These are phyloP conservation scores for Tridacna crocea DNA, from an alignment of 2,888 invertebrate species.

Conservation along the genomic window DNA sequence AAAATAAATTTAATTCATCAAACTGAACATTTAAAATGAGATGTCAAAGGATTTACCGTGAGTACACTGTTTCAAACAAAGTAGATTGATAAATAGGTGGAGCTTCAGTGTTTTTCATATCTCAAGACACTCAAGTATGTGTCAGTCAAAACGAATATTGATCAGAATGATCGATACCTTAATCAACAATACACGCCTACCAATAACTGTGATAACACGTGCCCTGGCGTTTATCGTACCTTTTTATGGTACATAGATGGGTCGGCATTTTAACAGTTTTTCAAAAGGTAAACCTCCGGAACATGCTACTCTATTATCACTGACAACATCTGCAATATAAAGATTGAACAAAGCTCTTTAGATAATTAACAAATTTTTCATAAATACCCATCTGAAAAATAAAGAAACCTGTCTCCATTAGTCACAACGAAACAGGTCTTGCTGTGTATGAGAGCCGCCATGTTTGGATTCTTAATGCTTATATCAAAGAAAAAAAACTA, in stretches of 20 bases:
- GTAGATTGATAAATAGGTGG: conserved; percentile 45
- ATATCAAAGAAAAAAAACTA: not conserved
- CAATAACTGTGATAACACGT: conserved; percentile 56
- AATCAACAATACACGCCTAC: conserved; percentile 56
- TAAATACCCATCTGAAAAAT: conserved; percentile 52
- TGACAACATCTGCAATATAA: not conserved
- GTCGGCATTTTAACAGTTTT: conserved; percentile 24
- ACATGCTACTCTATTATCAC: not conserved
- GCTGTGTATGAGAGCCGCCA: conserved; percentile 68
- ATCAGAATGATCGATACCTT: conserved; percentile 52
- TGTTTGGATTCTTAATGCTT: conserved; percentile 41
- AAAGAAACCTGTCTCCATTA: conserved; percentile 54
- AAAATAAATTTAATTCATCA: not conserved
- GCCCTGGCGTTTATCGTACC: conserved; percentile 28
- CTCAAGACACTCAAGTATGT: conserved; percentile 46
- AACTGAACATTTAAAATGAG: not conserved
- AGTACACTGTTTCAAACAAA: not conserved
- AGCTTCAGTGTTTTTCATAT: conserved; percentile 43
- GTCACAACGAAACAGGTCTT: conserved; percentile 50
- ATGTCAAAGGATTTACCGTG: not conserved
- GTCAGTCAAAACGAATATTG: conserved; percentile 60
- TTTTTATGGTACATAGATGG: not conserved
- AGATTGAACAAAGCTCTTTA: not conserved
- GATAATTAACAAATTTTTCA: not conserved
- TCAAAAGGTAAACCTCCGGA: not conserved